Evolutionary conservation across 2,113 vertebrate genomes (phyloP).

Genomic region (Silurus asotus): DNA sequence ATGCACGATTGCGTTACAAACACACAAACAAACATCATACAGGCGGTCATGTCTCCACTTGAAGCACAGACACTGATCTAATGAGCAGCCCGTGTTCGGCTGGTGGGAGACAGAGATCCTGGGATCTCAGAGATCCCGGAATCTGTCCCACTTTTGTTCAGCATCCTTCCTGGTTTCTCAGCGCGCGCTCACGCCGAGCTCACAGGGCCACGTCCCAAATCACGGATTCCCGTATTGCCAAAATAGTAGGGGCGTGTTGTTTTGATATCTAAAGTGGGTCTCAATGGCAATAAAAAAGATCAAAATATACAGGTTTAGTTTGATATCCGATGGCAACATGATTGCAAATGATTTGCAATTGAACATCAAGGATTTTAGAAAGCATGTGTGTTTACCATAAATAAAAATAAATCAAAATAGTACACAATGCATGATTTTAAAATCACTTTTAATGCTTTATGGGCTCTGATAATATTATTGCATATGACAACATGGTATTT

Average conservation of each 20-base stretch:
- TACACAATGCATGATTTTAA: background rate
- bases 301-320: background rate
- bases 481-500: background rate
- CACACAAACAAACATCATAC: background rate
- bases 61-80: background rate
- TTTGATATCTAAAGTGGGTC: background rate
- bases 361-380: background rate
- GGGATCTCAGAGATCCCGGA: background rate
- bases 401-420: background rate
- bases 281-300: background rate
- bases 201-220: conserved; percentile 2
- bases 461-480: background rate
- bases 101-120: background rate
- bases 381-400: background rate
- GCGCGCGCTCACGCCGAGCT: conserved; percentile 4
- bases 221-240: background rate
- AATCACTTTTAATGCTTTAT: background rate
- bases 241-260: conserved; percentile 11
- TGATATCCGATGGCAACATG: too few relatives aligned
- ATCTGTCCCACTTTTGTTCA: conserved; percentile 7
- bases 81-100: background rate
- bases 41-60: background rate
- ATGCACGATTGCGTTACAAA: background rate
- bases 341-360: background rate
- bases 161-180: conserved; percentile 11